These are phyloP conservation scores for Gopherus flavomarginatus DNA, from an alignment of 2,113 vertebrate genomes.

Conservation along the genomic window DNA sequence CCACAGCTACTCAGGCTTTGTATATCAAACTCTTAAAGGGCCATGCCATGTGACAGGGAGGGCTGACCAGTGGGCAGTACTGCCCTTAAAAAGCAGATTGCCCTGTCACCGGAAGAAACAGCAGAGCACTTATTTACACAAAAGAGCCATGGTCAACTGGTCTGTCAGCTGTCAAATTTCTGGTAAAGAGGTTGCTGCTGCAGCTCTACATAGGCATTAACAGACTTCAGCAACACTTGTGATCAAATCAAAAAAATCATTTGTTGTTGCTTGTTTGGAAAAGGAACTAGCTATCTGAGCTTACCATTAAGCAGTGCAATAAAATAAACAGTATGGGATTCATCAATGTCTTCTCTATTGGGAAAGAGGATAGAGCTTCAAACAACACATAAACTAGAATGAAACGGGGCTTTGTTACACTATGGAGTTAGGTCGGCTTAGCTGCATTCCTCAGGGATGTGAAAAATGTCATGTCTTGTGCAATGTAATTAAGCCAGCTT, in stretches of 20 bases:
- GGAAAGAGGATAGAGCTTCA: not conserved
- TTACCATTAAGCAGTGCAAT: not conserved
- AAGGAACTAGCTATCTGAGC: not conserved
- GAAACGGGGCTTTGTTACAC: too few species aligned
- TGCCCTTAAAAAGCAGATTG: too few species aligned
- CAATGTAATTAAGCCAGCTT: too few species aligned
- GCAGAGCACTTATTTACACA: not conserved
- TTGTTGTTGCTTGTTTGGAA: conserved; percentile 3
- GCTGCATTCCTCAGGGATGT: too few species aligned
- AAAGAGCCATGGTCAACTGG: not conserved
- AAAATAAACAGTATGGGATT: not conserved
- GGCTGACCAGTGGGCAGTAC: too few species aligned
- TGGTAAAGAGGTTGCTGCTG: conserved; percentile 12
- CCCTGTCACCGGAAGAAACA: not conserved
- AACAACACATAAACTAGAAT: not conserved
- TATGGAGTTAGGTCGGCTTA: too few species aligned
- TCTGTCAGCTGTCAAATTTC: conserved; percentile 25
- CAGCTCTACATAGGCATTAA: not conserved
- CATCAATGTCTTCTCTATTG: not conserved
- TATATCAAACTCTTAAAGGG: too few species aligned
- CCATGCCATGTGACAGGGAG: too few species aligned
- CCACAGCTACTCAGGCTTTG: too few species aligned
- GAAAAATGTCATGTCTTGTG: too few species aligned
- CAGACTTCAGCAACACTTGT: conserved; percentile 7
- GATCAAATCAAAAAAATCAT: not conserved